Base-by-base conservation (phyloP, 2,888 invertebrate genomes). In the Tipula helvola region DNA sequence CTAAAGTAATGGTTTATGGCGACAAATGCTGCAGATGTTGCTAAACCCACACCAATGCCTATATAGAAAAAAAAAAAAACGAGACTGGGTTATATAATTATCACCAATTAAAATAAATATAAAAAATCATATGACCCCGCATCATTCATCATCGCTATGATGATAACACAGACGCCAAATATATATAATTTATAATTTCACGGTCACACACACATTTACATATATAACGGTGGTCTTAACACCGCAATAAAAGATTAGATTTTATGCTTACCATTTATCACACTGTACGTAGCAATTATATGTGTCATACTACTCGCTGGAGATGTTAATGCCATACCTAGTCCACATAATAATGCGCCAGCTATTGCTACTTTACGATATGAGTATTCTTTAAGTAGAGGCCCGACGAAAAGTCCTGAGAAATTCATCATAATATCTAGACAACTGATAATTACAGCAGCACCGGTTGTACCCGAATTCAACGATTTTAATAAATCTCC, bases 371-470 rank as follows among this genome's bases (percentile, higher is more conserved):
- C 95, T 91, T 95, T 95, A 87, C 95, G 93, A 90, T 95, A 95
- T 85, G 95, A 95, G 91, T 95, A 95, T 89, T 95, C 94, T 91
- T 95, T 95, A 88, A 95, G 94, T 88, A 95, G 92, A n/a, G 95
- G 95, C 8, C 95, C 95, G 88, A 95, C 95, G 90, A 95, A 94
- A 90, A 95, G 93, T 1, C 95, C 96, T 87, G 96, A 95, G 91
- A 96, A 96, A 90, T 96, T 96, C 90, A 96, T 94, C 89, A 95
- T 95, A 5, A 95, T 95, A 90, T 96, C 96, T 89, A 95, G 92
- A 39, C 95, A 94, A 91, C 96, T 95, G 92, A 95, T 95, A 89
- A 96, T 95, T 87, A 96, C 91, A 4, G 96, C 94, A 0, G 95
- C 95, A 83, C 95, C 95, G 0, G 95, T 95, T 1, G 96, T 96